Conservation (phyloP, 2,113 vertebrate genomes). For the Rostratula benghalensis region DNA sequence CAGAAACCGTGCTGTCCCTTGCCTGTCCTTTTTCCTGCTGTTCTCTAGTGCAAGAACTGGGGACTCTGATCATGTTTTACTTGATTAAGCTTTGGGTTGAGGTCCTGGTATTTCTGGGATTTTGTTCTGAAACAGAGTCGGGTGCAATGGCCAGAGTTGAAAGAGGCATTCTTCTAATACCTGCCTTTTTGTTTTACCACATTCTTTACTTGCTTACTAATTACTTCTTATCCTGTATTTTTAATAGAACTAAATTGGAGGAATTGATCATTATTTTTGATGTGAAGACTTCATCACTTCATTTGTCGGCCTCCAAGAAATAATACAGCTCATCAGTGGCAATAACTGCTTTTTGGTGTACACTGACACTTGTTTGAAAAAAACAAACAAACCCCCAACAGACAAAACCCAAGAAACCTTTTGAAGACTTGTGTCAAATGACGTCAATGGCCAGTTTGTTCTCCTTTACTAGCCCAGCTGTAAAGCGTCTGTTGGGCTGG, state of each 20-base stretch:
- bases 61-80: background rate
- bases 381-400: background rate
- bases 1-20: background rate
- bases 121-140: background rate
- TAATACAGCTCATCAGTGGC: background rate
- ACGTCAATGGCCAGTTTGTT: constrained; percentile 98
- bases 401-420: constrained; percentile 21
- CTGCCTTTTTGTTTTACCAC: background rate
- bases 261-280: background rate
- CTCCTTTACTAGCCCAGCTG: constrained; percentile 98
- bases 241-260: constrained; percentile 5
- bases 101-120: background rate
- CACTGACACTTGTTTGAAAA: constrained; percentile 44
- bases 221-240: background rate
- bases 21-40: background rate
- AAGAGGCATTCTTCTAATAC: background rate
- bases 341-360: background rate
- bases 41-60: background rate
- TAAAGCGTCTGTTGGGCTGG: constrained; percentile 97
- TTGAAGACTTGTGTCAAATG: constrained; percentile 80
- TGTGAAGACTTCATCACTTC: constrained; percentile 4
- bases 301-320: constrained; percentile 21
- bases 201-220: background rate
- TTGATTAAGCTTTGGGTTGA: background rate
- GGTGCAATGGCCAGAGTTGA: background rate